Evolutionary conservation across 2,888 invertebrate species (phyloP).

Genomic region (Didymodactylos carnosus): DNA sequence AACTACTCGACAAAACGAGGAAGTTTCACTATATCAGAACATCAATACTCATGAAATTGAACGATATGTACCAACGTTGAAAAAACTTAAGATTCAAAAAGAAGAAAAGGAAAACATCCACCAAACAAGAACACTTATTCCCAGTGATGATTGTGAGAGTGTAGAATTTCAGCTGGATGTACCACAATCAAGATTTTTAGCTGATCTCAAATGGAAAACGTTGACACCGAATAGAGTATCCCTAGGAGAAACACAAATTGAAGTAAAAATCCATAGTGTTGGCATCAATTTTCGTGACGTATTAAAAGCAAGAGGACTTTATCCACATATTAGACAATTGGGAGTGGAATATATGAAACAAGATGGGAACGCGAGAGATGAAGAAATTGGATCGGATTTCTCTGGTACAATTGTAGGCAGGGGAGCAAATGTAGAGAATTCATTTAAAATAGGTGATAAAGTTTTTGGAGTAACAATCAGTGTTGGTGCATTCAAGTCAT

Average conservation of each 20-base stretch:
- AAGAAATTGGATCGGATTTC: not conserved
- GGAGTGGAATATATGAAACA: not conserved
- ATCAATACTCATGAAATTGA: not conserved
- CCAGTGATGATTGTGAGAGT: not conserved
- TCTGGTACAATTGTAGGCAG: not conserved
- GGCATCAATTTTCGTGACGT: not conserved
- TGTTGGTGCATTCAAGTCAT: too few relatives aligned
- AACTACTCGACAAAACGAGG: not conserved
- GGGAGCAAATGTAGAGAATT: too few relatives aligned
- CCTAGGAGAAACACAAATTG: not conserved
- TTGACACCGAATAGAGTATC: not conserved
- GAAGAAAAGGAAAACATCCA: too few relatives aligned
- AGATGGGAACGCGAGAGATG: not conserved
- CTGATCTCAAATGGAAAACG: not conserved
- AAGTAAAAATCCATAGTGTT: not conserved
- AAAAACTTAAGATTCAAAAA: too few relatives aligned
- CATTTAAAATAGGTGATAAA: too few relatives aligned
- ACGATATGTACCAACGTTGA: too few relatives aligned
- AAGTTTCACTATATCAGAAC: not conserved
- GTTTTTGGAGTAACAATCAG: too few relatives aligned
- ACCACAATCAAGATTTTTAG: not conserved
- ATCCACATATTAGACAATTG: not conserved
- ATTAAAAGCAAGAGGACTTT: not conserved
- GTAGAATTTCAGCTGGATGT: not conserved
- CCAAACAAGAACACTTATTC: too few relatives aligned